These are phyloP conservation scores for Butastur rufipennis DNA, from an alignment of 2,113 vertebrate species.

Conservation along the genomic window DNA sequence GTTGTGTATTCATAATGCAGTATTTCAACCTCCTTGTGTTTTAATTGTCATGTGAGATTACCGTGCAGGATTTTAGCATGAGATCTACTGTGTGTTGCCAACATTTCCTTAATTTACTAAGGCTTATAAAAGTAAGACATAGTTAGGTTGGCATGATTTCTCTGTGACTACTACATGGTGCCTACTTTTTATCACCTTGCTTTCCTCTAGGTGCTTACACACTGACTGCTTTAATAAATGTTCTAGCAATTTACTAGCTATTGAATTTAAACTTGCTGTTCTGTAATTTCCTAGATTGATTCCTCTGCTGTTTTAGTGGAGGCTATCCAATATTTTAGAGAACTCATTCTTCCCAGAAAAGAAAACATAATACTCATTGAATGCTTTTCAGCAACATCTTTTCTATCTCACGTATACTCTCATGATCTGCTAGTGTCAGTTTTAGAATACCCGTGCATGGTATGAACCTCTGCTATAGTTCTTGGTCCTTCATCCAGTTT, in stretches of 20 bases:
- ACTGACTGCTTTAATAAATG: conserved; percentile 46
- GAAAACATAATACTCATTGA: not conserved
- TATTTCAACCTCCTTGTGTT: not conserved
- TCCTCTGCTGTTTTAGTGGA: conserved; percentile 10
- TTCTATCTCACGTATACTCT: not conserved
- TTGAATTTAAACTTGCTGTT: conserved; percentile 45
- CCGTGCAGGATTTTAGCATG: not conserved
- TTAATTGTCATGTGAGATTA: not conserved
- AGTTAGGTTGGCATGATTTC: conserved; percentile 41
- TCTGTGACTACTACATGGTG: not conserved
- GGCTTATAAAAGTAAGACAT: conserved; percentile 42
- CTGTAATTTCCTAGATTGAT: conserved; percentile 49
- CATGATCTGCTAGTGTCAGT: not conserved
- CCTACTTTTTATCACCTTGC: conserved; percentile 38
- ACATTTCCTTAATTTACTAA: conserved; percentile 23
- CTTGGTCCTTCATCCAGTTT: not conserved
- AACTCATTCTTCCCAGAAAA: not conserved
- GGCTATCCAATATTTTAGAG: conserved; percentile 2
- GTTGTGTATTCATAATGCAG: not conserved
- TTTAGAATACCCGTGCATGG: not conserved
- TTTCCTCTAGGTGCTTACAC: conserved; percentile 33
- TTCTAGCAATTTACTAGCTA: conserved; percentile 33
- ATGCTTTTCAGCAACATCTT: not conserved
- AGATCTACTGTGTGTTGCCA: not conserved
- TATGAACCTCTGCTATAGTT: not conserved